A percentile compares a stretch with the other conserved stretches of the same genome.
phyloP scores from a whole-genome alignment of 2,888 invertebrate species.

The Zaprionus bogoriensis region DNA sequence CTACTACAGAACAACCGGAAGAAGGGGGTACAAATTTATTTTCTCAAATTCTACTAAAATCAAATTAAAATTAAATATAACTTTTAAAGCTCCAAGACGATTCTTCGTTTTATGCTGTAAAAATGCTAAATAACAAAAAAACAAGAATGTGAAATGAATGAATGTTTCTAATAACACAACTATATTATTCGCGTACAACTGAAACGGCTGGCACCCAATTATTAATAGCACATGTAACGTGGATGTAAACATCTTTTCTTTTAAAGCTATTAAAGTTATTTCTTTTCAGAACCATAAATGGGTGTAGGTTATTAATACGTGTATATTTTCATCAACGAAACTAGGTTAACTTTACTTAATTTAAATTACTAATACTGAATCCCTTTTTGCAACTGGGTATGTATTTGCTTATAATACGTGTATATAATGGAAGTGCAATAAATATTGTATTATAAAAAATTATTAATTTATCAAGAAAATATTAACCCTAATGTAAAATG shows the following conservation, averaged over 20 bases:
- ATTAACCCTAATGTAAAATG: too few species aligned
- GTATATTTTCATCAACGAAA: too few species aligned
- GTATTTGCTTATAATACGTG: slow-evolving; percentile 1
- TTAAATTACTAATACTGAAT: neutral
- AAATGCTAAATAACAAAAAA: neutral
- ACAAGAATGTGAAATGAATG: neutral
- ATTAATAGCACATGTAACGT: too few species aligned
- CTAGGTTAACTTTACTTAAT: too few species aligned
- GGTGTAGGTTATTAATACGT: too few species aligned
- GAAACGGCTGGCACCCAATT: neutral
- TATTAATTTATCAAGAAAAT: too few species aligned
- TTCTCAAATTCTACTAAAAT: slow-evolving; percentile 3
- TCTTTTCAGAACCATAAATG: too few species aligned
- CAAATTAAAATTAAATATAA: neutral
- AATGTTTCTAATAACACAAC: neutral
- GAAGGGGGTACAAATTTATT: slow-evolving; percentile 66
- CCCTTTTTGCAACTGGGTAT: neutral
- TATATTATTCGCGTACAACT: too few species aligned
- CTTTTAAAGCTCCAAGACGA: neutral
- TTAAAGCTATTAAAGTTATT: too few species aligned
- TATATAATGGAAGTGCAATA: slow-evolving; percentile 13
- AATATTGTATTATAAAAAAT: too few species aligned
- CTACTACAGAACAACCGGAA: slow-evolving; percentile 65
- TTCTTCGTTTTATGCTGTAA: neutral
- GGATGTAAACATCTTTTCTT: too few species aligned